Percentiles rank a stretch among this genome's conserved stretches.
These are phyloP conservation scores for Fistularia tabacaria DNA, from an alignment of 2,797 vertebrate species.

Conservation along the genomic window DNA sequence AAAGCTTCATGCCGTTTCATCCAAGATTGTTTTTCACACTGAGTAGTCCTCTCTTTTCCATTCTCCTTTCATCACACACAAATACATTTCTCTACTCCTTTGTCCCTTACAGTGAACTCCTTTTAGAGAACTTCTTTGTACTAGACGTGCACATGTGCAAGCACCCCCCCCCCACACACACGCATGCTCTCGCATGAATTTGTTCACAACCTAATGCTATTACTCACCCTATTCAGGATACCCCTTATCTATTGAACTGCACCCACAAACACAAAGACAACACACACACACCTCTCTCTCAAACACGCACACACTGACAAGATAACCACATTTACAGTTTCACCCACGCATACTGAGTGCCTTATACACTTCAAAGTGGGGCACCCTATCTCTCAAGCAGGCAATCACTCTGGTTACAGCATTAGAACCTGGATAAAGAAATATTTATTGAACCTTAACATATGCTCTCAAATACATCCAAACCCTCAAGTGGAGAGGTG, in stretches of 20 bases:
- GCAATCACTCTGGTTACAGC: slow-evolving; percentile 43
- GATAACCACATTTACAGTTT: slow-evolving; percentile 65
- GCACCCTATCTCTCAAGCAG: slow-evolving; percentile 48
- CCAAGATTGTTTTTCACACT: slow-evolving; percentile 56
- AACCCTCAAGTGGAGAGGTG: slow-evolving; percentile 27
- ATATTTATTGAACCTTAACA: slow-evolving; percentile 55
- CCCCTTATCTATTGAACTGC: slow-evolving; percentile 53
- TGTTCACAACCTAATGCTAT: slow-evolving; percentile 44
- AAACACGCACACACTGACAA: slow-evolving; percentile 30
- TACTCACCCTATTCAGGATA: slow-evolving; percentile 53
- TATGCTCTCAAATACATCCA: slow-evolving; percentile 45
- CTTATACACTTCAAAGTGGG: slow-evolving; percentile 62
- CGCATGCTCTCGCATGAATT: slow-evolving; percentile 24
- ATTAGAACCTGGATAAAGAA: slow-evolving; percentile 56
- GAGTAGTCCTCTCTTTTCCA: slow-evolving; percentile 19
- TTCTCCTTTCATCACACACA: background rate
- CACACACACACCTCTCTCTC: slow-evolving; percentile 14
- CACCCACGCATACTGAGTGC: slow-evolving; percentile 52
- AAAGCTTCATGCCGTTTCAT: slow-evolving; percentile 54
- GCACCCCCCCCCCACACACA: slow-evolving; percentile 1
- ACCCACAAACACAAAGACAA: slow-evolving; percentile 44
- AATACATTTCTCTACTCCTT: slow-evolving; percentile 10
- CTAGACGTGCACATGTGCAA: background rate
- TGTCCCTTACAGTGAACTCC: slow-evolving; percentile 24
- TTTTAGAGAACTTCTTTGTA: slow-evolving; percentile 35